Evolutionary conservation across 2,113 vertebrate species (phyloP).

Genomic region (Archocentrus centrarchus): DNA sequence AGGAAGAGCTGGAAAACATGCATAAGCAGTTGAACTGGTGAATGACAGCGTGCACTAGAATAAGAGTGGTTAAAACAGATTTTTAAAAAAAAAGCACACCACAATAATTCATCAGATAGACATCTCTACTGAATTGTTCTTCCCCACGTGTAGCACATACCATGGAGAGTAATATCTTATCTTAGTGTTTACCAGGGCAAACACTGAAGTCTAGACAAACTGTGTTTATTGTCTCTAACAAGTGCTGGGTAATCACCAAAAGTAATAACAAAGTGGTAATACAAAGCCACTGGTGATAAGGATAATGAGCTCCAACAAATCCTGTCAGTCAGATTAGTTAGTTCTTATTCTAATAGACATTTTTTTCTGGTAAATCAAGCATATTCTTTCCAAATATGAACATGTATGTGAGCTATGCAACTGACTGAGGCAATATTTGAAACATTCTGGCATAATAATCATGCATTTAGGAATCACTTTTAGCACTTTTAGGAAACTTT

Average conservation of each 20-base stretch:
- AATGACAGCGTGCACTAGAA: background rate
- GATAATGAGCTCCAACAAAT: background rate
- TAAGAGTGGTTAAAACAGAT: background rate
- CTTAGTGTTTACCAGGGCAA: background rate
- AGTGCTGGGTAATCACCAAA: background rate
- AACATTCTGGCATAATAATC: background rate
- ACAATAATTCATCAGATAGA: background rate
- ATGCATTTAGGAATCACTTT: background rate
- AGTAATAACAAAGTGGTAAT: background rate
- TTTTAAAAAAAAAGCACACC: background rate
- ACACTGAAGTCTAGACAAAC: background rate
- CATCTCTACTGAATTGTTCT: background rate
- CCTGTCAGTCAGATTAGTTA: background rate
- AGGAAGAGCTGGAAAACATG: slow-evolving; percentile 85
- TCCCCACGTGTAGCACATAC: background rate
- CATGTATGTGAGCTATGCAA: background rate
- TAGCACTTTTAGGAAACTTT: background rate
- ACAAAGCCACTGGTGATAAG: background rate
- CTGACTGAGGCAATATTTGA: background rate
- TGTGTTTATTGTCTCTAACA: background rate
- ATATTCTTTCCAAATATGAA: background rate
- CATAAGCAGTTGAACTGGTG: background rate
- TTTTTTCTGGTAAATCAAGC: background rate
- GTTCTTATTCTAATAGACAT: background rate
- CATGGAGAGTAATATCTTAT: background rate